Percentiles rank a stretch among this genome's conserved stretches.
These are phyloP conservation scores for Lasioglossum marginatum DNA, from an alignment of 2,888 invertebrate species.

Conservation along the genomic window DNA sequence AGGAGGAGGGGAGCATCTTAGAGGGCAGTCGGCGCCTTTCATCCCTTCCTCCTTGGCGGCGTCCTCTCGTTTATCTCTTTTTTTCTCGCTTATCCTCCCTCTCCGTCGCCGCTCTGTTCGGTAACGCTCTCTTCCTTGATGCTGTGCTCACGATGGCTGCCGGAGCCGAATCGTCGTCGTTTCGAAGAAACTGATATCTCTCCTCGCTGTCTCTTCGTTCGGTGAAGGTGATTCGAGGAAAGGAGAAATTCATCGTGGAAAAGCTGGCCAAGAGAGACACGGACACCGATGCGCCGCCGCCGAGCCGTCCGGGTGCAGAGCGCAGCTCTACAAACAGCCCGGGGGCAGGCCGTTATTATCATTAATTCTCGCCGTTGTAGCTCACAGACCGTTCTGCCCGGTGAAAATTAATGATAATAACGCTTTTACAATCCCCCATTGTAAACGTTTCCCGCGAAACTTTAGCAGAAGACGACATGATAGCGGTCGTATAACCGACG, in stretches of 20 bases:
- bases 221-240: conserved; percentile 31
- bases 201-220: conserved; percentile 22
- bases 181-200: conserved; percentile 63
- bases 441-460: conserved; percentile 32
- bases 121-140: conserved; percentile 45
- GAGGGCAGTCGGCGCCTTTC: conserved; percentile 75
- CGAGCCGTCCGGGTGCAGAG: not conserved
- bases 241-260: conserved; percentile 37
- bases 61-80: conserved; percentile 68
- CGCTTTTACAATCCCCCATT: conserved; percentile 48
- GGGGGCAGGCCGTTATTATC: conserved; percentile 49
- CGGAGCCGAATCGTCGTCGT: conserved; percentile 45
- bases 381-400: conserved; percentile 19
- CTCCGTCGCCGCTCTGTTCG: conserved; percentile 41
- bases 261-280: conserved; percentile 4
- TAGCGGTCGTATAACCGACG: conserved; percentile 27
- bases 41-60: conserved; percentile 60
- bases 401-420: conserved; percentile 62
- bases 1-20: conserved; percentile 56
- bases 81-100: conserved; percentile 69
- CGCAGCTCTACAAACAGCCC: conserved; percentile 34
- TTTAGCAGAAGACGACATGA: conserved; percentile 22
- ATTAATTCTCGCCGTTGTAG: conserved; percentile 54
- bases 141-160: conserved; percentile 36
- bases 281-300: not conserved